Base-by-base conservation (phyloP, 2,797 vertebrate genomes). In the Atherinosoma microstoma region DNA sequence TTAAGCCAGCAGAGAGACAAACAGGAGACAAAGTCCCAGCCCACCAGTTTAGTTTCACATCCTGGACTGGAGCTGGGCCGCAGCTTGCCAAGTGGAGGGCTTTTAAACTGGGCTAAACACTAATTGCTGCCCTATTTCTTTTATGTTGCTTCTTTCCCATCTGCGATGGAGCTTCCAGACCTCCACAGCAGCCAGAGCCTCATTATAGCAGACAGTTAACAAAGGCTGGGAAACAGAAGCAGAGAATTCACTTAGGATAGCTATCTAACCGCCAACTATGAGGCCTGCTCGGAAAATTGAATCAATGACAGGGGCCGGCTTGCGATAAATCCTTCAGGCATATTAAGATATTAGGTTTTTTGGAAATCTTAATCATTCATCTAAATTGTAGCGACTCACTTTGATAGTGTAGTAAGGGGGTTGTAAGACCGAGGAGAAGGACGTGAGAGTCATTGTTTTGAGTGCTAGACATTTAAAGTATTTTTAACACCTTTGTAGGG, bases 51-150 rank as follows among this genome's bases (percentile, higher is more conserved):
- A 94, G 91, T 91, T 91, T 91, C 88, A 91, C 88, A 92, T 93
- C 92, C 92, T 93, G 91, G 91, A 92, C 89, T 87, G 85, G 85
- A 90, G 91, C 88, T 88, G 91, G 89, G 91, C 82, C 35, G 78
- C 86, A 79, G 91, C 90, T 92, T 94, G 93, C 92, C 93, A 94
- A 94, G 92, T 93, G 92, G 89, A 92, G 89, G 93, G 91, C 92
- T 92, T 93, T 94, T 94, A 92, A 93, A 94, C 90, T 90, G 92
- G 92, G 90, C 90, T 94, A 93, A 94, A 94, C 92, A 93, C 94
- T 95, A 95, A 95, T 95, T 95, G 94, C 92, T 94, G 92, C 92
- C 93, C 94, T 93, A 93, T 94, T 95, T 94, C 93, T 94, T 94
- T 94, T 93, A 94, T 94, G 92, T 93, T 90, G 89, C 89, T 91